These are phyloP conservation scores for Reticulitermes lucifugus DNA, from an alignment of 2,888 invertebrate genomes.

Conservation along the genomic window DNA sequence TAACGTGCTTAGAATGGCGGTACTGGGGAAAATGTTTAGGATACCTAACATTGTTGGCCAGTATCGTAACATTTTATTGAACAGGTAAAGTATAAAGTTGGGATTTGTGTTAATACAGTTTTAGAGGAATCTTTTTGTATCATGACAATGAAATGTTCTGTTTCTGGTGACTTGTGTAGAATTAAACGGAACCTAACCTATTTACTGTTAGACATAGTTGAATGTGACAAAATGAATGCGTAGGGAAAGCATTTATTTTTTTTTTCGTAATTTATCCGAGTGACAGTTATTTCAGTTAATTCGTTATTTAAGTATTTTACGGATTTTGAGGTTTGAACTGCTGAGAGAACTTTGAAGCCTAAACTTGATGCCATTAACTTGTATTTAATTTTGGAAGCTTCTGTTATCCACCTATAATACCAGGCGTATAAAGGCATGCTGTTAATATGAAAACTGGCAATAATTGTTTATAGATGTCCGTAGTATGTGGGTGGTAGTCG, in stretches of 20 bases:
- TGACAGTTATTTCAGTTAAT: no score
- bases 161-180: not conserved
- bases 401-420: no score
- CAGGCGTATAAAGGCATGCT: no score
- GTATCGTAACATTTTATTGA: conserved; percentile 1
- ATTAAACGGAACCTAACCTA: not conserved
- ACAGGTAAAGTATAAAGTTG: conserved; percentile 3
- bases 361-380: not conserved
- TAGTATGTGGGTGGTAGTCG: no score
- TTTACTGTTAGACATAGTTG: not conserved
- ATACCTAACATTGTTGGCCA: not conserved
- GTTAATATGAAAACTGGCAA: not conserved
- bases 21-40: not conserved
- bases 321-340: no score
- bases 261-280: no score
- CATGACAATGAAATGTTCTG: not conserved
- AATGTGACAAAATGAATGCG: not conserved
- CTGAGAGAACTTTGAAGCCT: not conserved
- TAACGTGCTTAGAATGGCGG: not conserved
- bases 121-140: not conserved
- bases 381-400: no score
- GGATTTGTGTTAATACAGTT: not conserved
- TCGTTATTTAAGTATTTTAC: no score
- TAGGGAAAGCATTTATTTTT: not conserved
- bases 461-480: no score